Evolutionary conservation across 2,797 vertebrate species (phyloP), one percentile per base, ranked within the genome.

Genomic region (Sciurus carolinensis): DNA sequence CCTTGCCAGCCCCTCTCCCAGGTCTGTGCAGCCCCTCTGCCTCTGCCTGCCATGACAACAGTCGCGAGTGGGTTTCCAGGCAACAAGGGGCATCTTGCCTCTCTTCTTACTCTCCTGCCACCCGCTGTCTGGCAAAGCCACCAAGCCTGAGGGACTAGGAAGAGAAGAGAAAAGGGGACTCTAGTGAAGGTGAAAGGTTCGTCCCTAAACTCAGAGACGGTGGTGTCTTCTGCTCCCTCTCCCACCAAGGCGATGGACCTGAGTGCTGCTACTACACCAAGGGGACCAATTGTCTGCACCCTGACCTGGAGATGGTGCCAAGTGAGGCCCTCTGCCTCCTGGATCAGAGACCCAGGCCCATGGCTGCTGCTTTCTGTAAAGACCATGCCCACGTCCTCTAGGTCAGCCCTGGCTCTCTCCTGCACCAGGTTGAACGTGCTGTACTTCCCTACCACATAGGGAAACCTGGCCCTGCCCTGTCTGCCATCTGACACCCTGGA

Each of bases 31-130:
- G 77, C 69, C 90, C 94, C 66, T 69, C 73, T 6, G 0, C 83
- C 69, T 69, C 73, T 2, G 5, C 67, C 95, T 90, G 82, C 59
- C 87, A 73, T 59, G 96, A 89, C 92, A 96, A 95, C 95, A 86
- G 93, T 30, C 76, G 26, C 0, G 0, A 0, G 9, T 5, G 77
- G 36, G 95, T 95, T 90, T 94, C 95, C 90, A 91, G 85, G 97
- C 95, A 95, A 96, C 90, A 3, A 59, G 57, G 86, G 93, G 85
- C 76, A 89, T 59, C 88, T 73, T 92, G 87, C 81, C 33, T 26
- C 72, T 52, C 24, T 52, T 20, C 24, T 30, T 42, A 64, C 66
- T 89, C 54, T 71, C 86, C 76, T 62, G 57, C 64, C 39, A 77
- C 33, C 59, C 22, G 22, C 67, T 36, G 69, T 30, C 90, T 39